Evolutionary conservation across 2,797 vertebrate genomes (phyloP).

Genomic region (Picus viridis): DNA sequence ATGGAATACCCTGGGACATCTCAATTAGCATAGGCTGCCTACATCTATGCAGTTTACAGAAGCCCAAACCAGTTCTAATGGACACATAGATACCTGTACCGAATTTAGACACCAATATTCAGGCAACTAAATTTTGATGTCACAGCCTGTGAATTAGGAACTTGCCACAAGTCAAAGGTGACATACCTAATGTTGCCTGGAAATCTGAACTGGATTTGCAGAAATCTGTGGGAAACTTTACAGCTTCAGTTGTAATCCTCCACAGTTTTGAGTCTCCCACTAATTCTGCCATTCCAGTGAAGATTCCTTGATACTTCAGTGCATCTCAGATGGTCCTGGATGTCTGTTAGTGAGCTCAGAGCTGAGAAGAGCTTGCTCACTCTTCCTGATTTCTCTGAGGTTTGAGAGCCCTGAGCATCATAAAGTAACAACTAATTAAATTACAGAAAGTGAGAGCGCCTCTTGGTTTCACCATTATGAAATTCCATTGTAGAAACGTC

Average conservation of each 20-base stretch:
- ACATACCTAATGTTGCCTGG: background rate
- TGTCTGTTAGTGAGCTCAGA: background rate
- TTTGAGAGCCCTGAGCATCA: background rate
- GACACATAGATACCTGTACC: background rate
- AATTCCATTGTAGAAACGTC: conserved; percentile 3
- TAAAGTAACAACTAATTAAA: background rate
- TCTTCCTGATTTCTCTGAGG: background rate
- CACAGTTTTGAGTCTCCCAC: background rate
- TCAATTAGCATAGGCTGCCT: background rate
- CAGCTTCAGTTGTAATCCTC: background rate
- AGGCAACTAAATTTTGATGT: background rate
- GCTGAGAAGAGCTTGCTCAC: background rate
- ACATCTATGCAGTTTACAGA: background rate
- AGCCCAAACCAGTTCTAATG: background rate
- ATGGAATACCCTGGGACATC: background rate
- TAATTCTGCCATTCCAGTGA: background rate
- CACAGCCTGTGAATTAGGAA: background rate
- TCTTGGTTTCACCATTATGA: background rate
- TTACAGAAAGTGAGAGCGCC: background rate
- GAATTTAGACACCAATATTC: background rate
- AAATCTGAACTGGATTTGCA: background rate
- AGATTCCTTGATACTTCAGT: background rate
- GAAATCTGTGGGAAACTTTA: background rate
- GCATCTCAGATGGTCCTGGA: background rate
- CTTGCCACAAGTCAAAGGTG: background rate